phyloP scores from a whole-genome alignment of 1,140 invertebrate genomes.

The Papilio helenus region DNA sequence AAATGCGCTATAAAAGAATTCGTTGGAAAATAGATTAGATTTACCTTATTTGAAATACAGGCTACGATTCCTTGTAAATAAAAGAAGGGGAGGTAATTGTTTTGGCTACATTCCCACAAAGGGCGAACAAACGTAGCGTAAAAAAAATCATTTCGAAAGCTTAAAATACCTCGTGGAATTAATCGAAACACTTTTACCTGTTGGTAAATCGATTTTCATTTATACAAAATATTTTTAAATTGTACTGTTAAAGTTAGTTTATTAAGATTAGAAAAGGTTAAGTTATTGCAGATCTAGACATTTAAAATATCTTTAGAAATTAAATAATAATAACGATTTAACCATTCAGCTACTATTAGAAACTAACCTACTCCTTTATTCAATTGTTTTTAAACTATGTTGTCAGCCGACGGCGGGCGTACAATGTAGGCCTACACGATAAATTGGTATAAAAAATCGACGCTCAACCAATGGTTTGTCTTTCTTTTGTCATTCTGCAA shows the following conservation, averaged over 20 bases:
- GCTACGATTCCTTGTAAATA: neutral
- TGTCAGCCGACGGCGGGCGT: no score
- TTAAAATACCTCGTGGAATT: neutral
- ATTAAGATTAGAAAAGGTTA: neutral
- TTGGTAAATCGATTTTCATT: neutral
- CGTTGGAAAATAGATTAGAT: no score
- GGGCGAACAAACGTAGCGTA: neutral
- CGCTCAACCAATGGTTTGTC: neutral
- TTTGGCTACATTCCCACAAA: neutral
- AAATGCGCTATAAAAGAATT: no score
- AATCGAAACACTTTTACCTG: neutral
- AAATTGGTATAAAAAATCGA: no score
- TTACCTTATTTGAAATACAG: neutral
- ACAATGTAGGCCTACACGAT: no score
- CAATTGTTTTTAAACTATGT: no score
- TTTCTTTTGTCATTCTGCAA: neutral
- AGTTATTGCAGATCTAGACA: neutral
- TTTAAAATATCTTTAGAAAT: neutral
- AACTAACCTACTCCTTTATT: no score
- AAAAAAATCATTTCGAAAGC: neutral
- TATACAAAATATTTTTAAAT: neutral
- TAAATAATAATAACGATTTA: neutral
- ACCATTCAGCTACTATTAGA: neutral
- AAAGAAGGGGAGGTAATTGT: neutral
- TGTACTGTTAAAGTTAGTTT: neutral